Percentiles rank a stretch among this genome's conserved stretches.
Conservation (phyloP, 2,888 invertebrate species). For the Torymus texanus region DNA sequence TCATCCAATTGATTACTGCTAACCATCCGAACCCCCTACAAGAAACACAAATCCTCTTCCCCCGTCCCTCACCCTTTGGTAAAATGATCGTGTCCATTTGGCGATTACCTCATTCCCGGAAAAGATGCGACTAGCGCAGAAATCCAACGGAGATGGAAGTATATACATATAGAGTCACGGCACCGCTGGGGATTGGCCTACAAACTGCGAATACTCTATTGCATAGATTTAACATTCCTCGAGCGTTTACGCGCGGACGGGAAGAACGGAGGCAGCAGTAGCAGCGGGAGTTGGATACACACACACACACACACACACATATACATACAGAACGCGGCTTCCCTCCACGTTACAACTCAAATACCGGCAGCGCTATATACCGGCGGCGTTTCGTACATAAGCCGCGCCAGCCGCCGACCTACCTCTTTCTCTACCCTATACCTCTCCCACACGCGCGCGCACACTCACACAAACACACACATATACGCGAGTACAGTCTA, state of each 20-base stretch:
- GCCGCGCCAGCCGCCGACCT: neutral
- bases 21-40: too few relatives aligned
- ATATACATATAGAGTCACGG: neutral
- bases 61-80: too few relatives aligned
- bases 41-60: too few relatives aligned
- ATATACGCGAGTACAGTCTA: too few relatives aligned
- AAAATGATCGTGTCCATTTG: too few relatives aligned
- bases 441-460: too few relatives aligned
- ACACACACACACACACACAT: too few relatives aligned
- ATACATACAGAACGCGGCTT: neutral
- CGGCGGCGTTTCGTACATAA: neutral
- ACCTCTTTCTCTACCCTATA: neutral
- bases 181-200: slow-evolving; percentile 5
- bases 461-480: too few relatives aligned
- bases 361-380: slow-evolving; percentile 15
- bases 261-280: slow-evolving; percentile 1
- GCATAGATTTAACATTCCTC: slow-evolving; percentile 62
- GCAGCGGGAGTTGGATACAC: neutral
- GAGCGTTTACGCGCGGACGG: slow-evolving; percentile 58
- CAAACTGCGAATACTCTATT: slow-evolving; percentile 59
- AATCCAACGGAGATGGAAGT: neutral
- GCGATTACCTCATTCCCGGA: too few relatives aligned
- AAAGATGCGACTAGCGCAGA: too few relatives aligned
- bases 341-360: slow-evolving; percentile 47
- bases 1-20: too few relatives aligned